Evolutionary conservation across 2,113 vertebrate species (phyloP).

Genomic region (Limanda limanda): DNA sequence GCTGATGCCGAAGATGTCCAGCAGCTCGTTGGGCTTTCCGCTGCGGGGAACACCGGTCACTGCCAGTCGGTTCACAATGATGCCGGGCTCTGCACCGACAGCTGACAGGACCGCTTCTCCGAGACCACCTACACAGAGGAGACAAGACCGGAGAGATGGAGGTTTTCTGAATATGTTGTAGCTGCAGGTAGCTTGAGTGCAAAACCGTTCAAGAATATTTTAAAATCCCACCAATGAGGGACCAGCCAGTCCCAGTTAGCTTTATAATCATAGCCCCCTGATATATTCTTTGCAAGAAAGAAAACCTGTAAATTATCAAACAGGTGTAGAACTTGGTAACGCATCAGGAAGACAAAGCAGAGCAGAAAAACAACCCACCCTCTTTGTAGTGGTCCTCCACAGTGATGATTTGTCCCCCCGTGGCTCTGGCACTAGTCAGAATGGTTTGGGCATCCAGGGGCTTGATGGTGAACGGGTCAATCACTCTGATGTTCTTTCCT

Average conservation of each 20-base stretch:
- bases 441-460: conserved; percentile 88
- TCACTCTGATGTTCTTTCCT: conserved; percentile 86
- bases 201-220: background rate
- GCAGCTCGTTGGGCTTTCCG: conserved; percentile 85
- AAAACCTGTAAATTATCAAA: background rate
- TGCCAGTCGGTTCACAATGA: conserved; percentile 84
- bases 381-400: conserved; percentile 92
- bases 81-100: conserved; percentile 82
- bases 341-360: background rate
- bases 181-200: background rate
- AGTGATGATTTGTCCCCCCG: conserved; percentile 85
- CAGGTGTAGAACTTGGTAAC: background rate
- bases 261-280: background rate
- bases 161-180: background rate
- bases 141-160: background rate
- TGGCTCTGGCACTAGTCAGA: conserved; percentile 83
- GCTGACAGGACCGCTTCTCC: conserved; percentile 88
- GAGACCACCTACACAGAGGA: conserved; percentile 83
- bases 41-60: conserved; percentile 85
- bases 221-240: too few species aligned
- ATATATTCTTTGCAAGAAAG: background rate
- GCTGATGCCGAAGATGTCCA: conserved; percentile 87
- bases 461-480: conserved; percentile 91
- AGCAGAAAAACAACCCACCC: conserved; percentile 71
- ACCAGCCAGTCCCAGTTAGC: too few species aligned